These are phyloP conservation scores for Solenopsis invicta DNA, from an alignment of 1,140 invertebrate species.

Conservation along the genomic window DNA sequence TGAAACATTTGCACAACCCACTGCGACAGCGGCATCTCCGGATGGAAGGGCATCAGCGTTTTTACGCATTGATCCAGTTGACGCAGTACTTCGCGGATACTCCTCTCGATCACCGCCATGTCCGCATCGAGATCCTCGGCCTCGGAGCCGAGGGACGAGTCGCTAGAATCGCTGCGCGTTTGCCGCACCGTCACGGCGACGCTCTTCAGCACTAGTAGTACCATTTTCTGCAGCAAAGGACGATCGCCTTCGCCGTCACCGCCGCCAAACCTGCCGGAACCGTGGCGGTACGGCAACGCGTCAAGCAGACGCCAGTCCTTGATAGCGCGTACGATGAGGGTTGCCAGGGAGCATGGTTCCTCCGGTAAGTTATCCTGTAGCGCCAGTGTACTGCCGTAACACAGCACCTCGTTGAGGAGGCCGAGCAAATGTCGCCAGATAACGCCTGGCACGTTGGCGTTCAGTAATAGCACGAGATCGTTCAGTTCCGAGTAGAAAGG, in stretches of 20 bases:
- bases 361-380: constrained; percentile 95
- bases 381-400: constrained; percentile 95
- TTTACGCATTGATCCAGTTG: constrained; percentile 95
- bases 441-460: constrained; percentile 91
- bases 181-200: constrained; percentile 96
- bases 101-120: constrained; percentile 95
- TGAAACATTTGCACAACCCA: constrained; percentile 95
- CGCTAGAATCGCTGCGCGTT: constrained; percentile 94
- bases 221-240: constrained; percentile 93
- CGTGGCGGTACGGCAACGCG: constrained; percentile 88
- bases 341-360: constrained; percentile 94
- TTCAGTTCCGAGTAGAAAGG: constrained; percentile 95
- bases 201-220: constrained; percentile 94
- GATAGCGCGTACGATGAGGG: constrained; percentile 93
- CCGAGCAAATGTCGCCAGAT: constrained; percentile 94
- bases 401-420: constrained; percentile 95
- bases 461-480: constrained; percentile 92
- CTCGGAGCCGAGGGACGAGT: constrained; percentile 93
- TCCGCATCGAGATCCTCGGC: constrained; percentile 95
- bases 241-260: constrained; percentile 88
- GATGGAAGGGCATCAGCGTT: constrained; percentile 93
- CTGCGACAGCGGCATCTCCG: constrained; percentile 94
- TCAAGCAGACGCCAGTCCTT: constrained; percentile 94
- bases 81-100: constrained; percentile 93
- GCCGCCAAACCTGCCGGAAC: constrained; percentile 87